These are phyloP conservation scores for Drosophila sproati DNA, from an alignment of 1,140 invertebrate species.

Conservation along the genomic window DNA sequence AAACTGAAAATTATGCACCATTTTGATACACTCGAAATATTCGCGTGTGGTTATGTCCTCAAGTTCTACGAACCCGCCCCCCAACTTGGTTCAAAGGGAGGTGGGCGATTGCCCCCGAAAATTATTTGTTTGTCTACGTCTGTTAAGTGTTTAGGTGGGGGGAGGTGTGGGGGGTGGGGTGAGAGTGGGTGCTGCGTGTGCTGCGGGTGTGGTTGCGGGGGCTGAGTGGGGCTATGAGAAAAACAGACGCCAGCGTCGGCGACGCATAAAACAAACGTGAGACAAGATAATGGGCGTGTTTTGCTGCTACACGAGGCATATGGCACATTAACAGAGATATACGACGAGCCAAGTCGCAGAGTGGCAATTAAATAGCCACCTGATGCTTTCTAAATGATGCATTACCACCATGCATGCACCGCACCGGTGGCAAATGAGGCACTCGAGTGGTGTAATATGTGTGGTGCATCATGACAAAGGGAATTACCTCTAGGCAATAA, in stretches of 20 bases:
- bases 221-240: conserved; percentile 8
- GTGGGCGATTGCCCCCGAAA: conserved; percentile 10
- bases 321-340: conserved; percentile 51
- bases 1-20: conserved; percentile 69
- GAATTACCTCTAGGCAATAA: too few relatives aligned
- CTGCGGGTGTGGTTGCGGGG: background rate
- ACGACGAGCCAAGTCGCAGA: conserved; percentile 7
- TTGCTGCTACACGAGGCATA: conserved; percentile 58
- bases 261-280: conserved; percentile 58
- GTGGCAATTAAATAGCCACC: conserved; percentile 36
- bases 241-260: conserved; percentile 45
- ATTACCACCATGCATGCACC: background rate
- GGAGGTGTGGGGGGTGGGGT: too few relatives aligned
- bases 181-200: background rate
- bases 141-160: conserved; percentile 13
- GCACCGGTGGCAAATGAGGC: too few relatives aligned
- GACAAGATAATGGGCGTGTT: conserved; percentile 73
- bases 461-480: too few relatives aligned
- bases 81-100: background rate
- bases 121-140: conserved; percentile 27
- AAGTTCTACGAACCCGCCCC: too few relatives aligned
- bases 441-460: too few relatives aligned
- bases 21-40: conserved; percentile 67
- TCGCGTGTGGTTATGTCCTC: conserved; percentile 13
- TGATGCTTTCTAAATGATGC: conserved; percentile 37